These are phyloP conservation scores for Spatula clypeata DNA, from an alignment of 2,797 vertebrate species.

Conservation along the genomic window DNA sequence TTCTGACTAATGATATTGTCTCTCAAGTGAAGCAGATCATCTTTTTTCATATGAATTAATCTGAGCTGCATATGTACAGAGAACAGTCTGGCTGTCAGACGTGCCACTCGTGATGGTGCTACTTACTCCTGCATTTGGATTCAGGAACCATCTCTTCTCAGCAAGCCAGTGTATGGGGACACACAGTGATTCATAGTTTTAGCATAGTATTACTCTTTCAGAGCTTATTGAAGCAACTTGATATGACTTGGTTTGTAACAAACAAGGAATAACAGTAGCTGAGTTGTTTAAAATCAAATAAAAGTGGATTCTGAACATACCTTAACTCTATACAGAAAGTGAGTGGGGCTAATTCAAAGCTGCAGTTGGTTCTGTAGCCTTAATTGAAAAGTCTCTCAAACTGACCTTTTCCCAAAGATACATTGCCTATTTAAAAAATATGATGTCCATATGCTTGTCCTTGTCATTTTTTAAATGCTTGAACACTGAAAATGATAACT, in stretches of 20 bases:
- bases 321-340: not conserved
- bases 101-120: rapidly evolving
- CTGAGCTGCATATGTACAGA: not conserved
- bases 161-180: rapidly evolving
- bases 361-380: not conserved
- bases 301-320: not conserved
- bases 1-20: not conserved
- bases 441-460: not conserved
- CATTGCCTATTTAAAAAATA: not conserved
- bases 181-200: not conserved
- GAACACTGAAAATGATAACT: not conserved
- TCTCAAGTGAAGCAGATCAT: not conserved
- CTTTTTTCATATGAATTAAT: not conserved
- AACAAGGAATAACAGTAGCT: not conserved
- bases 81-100: not conserved
- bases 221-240: not conserved
- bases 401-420: not conserved
- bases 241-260: not conserved
- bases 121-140: not conserved
- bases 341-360: not conserved
- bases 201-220: not conserved
- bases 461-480: not conserved
- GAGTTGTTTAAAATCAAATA: not conserved
- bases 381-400: not conserved
- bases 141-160: not conserved